Evolutionary conservation across 1,140 invertebrate species (phyloP).

Genomic region (Dendroctonus ponderosae): DNA sequence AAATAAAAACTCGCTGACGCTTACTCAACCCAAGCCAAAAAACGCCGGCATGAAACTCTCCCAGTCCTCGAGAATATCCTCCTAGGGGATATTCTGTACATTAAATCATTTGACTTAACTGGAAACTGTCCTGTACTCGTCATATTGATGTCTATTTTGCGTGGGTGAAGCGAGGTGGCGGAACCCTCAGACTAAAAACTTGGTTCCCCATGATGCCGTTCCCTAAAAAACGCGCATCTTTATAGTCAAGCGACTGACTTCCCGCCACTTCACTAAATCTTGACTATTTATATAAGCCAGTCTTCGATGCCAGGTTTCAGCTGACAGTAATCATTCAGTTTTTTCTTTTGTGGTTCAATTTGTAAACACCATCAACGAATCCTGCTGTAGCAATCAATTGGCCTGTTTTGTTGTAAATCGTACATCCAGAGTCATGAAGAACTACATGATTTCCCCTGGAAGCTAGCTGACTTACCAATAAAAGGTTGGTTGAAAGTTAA

Average conservation of each 20-base stretch:
- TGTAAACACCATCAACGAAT: slow-evolving; percentile 37
- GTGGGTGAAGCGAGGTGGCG: no score
- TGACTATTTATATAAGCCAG: neutral
- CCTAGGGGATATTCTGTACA: no score
- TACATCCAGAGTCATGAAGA: slow-evolving; percentile 5
- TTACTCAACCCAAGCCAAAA: no score
- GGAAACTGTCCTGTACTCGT: no score
- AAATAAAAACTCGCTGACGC: no score
- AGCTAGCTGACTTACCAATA: slow-evolving; percentile 30
- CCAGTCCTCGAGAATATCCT: no score
- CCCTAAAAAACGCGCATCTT: slow-evolving; percentile 37
- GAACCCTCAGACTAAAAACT: slow-evolving; percentile 30
- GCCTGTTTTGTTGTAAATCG: slow-evolving; percentile 36
- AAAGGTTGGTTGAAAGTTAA: slow-evolving; percentile 6
- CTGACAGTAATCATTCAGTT: neutral
- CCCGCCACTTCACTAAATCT: slow-evolving; percentile 15
- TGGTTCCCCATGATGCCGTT: slow-evolving; percentile 37
- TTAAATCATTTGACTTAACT: slow-evolving; percentile 38
- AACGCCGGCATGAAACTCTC: no score
- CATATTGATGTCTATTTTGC: no score
- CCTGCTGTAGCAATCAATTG: slow-evolving; percentile 21
- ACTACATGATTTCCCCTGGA: slow-evolving; percentile 12
- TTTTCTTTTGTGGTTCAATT: slow-evolving; percentile 5
- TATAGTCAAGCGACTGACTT: neutral
- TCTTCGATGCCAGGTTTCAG: neutral